These are phyloP conservation scores for Gisinianus flammeolus DNA, from an alignment of 2,888 invertebrate genomes.

Conservation along the genomic window DNA sequence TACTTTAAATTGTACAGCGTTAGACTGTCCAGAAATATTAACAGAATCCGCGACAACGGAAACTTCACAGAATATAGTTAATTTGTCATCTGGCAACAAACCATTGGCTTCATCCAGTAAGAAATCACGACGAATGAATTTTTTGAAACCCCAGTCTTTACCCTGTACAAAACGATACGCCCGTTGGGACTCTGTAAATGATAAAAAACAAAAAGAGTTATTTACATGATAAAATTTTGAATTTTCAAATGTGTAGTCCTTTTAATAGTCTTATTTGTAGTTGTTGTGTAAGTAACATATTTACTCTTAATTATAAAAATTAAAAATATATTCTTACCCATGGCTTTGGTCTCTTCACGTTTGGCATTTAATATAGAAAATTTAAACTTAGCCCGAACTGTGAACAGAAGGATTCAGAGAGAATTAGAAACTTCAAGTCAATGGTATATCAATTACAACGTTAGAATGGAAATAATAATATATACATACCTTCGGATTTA, in stretches of 20 bases:
- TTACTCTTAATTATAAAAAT: neutral
- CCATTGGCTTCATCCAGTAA: constrained; percentile 98
- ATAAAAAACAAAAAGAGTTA: constrained; percentile 35
- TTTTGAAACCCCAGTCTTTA: constrained; percentile 99
- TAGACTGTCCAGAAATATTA: constrained; percentile 98
- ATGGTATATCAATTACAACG: too few relatives aligned
- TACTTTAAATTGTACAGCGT: constrained; percentile 96
- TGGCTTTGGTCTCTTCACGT: constrained; percentile 99
- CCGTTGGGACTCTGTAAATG: constrained; percentile 74
- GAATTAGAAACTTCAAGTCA: too few relatives aligned
- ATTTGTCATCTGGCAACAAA: constrained; percentile 95
- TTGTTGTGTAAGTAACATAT: neutral
- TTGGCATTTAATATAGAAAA: constrained; percentile 99
- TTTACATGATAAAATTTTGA: neutral
- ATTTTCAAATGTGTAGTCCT: neutral
- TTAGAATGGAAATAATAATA: too few relatives aligned
- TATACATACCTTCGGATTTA: constrained; percentile 99
- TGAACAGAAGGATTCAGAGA: too few relatives aligned
- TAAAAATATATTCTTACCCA: constrained; percentile 72
- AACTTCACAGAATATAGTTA: constrained; percentile 99
- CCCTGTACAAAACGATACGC: constrained; percentile 99
- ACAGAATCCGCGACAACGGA: constrained; percentile 99
- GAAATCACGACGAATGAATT: constrained; percentile 98
- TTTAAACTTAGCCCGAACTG: constrained; percentile 99
- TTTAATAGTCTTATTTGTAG: neutral